Base-by-base conservation (phyloP, 2,888 invertebrate genomes). In the Phragmatobia fuliginosa region DNA sequence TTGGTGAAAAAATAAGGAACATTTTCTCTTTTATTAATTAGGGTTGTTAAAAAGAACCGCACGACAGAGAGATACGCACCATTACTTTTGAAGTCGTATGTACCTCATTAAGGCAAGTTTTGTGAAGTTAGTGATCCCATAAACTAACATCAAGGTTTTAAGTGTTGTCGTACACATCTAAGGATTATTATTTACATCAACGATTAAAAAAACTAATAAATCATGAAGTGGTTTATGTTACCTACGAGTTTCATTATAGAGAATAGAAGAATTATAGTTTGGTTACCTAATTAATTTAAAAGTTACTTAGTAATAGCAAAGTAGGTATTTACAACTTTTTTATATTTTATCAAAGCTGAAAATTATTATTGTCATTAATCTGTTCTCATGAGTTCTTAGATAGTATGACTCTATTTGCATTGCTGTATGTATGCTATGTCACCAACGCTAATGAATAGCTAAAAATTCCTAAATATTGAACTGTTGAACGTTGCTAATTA, bases 11-110 rank as follows among this genome's bases (percentile, higher is more conserved):
- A 81, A 74, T 70, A 68, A 81, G 71, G 75, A 71, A 74, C 78
- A 32, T 82, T 80, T 80, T 77, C 75, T 68, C 83, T 87, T 86
- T 78, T 80, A 80, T 87, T 90, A 91, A 93, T 91, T 90, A 88
- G 87, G 56, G 84, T 36, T 77, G 83, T 79, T 85, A 82, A 90
- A 91, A 92, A 83, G 84, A 68, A 81, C 90, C 90, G 91, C 86
- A 76, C 62, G 81, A 80, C 79, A 74, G 73, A 85, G 71, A 74
- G 86, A 89, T 87, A 83, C 73, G 79, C 75, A 68, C 77, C 85
- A 88, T 91, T 89, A 87, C 83, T 79, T 74, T 5, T 56, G 36
- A 73, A 75, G 71, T 64, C 69, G 69, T 72, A 72, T 72, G 71
- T 70, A 52, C 64, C 73, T 76, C 73, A 79, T 83, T 79, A 76